phyloP scores from a whole-genome alignment of 2,888 invertebrate genomes.

The Tenthredo scrophulariae region DNA sequence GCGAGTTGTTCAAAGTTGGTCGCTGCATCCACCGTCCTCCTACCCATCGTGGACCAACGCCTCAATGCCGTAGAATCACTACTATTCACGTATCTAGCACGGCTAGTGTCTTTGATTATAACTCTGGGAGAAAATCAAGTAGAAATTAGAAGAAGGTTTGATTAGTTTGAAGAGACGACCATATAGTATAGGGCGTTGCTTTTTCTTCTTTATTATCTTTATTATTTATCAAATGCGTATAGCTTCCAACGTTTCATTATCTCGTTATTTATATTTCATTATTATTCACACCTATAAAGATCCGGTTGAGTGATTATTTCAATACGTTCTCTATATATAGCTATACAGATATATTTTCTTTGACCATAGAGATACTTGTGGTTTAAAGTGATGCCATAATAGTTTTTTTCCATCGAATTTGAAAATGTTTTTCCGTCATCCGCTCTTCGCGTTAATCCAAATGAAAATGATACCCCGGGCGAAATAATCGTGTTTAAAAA shows the following conservation, averaged over 20 bases:
- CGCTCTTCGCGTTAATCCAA: too few species aligned
- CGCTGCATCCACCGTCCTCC: slow-evolving; percentile 8
- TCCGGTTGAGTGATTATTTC: too few species aligned
- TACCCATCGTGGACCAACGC: slow-evolving; percentile 49
- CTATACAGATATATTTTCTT: too few species aligned
- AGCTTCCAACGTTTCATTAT: background rate
- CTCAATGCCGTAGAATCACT: slow-evolving; percentile 53
- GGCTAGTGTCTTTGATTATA: slow-evolving; percentile 32
- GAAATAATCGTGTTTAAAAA: too few species aligned
- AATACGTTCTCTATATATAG: too few species aligned
- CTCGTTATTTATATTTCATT: background rate
- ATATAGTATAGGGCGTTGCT: background rate
- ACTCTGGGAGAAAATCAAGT: slow-evolving; percentile 16
- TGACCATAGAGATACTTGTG: too few species aligned
- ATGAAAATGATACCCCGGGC: too few species aligned
- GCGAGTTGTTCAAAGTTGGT: slow-evolving; percentile 49
- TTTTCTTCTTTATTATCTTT: background rate
- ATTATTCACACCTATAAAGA: background rate
- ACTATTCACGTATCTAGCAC: slow-evolving; percentile 29
- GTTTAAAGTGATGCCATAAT: too few species aligned
- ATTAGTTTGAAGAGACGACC: background rate
- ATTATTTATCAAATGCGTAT: background rate
- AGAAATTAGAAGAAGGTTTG: background rate
- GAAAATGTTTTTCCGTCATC: too few species aligned
- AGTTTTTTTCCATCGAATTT: too few species aligned